Evolutionary conservation across 1,140 invertebrate species (phyloP), one percentile per base, ranked within the genome.

Genomic region (Tribolium madens): DNA sequence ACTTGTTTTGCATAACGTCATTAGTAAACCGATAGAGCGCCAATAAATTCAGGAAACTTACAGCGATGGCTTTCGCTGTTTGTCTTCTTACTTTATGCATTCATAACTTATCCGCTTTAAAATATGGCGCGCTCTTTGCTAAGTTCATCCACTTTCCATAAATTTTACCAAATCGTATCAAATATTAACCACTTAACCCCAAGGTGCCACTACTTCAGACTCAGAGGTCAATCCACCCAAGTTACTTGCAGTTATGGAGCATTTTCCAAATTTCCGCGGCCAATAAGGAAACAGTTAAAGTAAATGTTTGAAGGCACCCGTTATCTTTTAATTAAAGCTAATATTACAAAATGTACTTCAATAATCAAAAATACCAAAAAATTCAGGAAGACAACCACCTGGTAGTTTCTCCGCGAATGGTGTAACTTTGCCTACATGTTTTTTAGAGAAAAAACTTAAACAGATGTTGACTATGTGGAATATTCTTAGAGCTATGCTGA

Each of bases 1-100:
- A 64, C 57, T 64, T 64, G 57, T 33, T 64, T 64, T 64, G 57
- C 57, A 33, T 64, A 64, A 64, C 57, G 57, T 64, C 57, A 64
- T 64, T 64, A 64, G 57, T 33, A 64, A 64, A 64, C 57, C 57
- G 57, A 64, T 33, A 64, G 57, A 33, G 26, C 57, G 13, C 57
- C 21, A 31, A 64, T 64, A 64, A 64, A 64, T 64, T 64, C 57
- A 26, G 10, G 21, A 33, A 64, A 64, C 14, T 31, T 64, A 64
- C 26, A 64, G 21, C 57, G 57, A 64, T 33, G 14, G 52, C 52
- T 57, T 64, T 57, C 15, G 57, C 17, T 26, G 57, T 64, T 57
- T 13, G 57, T 64, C 57, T 18, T 12, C 15, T 57, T 57, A 57
- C 52, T 12, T 57, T 57, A 26, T 12, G 26, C 36, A 42, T 33